phyloP scores from a whole-genome alignment of 1,140 invertebrate species.

The Trichoplusia ni region DNA sequence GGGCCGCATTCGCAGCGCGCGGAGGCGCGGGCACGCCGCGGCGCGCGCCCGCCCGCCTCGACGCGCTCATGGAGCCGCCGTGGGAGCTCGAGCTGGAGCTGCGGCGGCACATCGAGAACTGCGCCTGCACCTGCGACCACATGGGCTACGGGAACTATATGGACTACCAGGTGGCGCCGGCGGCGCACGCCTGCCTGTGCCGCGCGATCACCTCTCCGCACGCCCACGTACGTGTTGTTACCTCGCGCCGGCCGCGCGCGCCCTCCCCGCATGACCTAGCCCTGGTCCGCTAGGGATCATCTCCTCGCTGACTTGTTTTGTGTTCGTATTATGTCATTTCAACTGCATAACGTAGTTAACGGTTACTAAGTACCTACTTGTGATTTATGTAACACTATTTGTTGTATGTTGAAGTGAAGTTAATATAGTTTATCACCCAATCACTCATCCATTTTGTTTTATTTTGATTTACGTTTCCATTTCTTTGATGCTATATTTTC shows the following conservation, averaged over 20 bases:
- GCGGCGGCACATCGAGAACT: conserved; percentile 92
- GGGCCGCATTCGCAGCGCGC: conserved; percentile 63
- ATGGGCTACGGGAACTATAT: conserved; percentile 95
- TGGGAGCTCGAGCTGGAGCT: conserved; percentile 85
- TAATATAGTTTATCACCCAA: background rate
- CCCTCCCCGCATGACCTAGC: conserved; percentile 38
- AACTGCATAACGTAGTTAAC: conserved; percentile 12
- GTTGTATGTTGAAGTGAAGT: conserved; percentile 8
- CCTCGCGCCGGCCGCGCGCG: conserved; percentile 17
- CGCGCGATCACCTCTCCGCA: conserved; percentile 78
- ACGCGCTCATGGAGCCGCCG: conserved; percentile 78
- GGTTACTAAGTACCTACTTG: background rate
- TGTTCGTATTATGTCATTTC: conserved; percentile 31
- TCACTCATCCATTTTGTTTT: conserved; percentile 16
- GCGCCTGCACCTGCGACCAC: conserved; percentile 94
- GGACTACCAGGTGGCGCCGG: conserved; percentile 90
- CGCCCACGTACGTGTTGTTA: conserved; percentile 73
- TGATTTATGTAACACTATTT: conserved; percentile 24
- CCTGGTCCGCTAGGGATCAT: conserved; percentile 50
- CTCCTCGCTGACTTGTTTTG: conserved; percentile 48
- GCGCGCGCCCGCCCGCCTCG: conserved; percentile 61
- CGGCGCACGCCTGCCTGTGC: conserved; percentile 74
- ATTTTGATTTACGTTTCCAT: conserved; percentile 1
- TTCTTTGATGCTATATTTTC: too few species aligned
- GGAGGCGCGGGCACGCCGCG: conserved; percentile 60